Conservation (phyloP, 2,888 invertebrate genomes). For the Hirtodrosophila cameraria region DNA sequence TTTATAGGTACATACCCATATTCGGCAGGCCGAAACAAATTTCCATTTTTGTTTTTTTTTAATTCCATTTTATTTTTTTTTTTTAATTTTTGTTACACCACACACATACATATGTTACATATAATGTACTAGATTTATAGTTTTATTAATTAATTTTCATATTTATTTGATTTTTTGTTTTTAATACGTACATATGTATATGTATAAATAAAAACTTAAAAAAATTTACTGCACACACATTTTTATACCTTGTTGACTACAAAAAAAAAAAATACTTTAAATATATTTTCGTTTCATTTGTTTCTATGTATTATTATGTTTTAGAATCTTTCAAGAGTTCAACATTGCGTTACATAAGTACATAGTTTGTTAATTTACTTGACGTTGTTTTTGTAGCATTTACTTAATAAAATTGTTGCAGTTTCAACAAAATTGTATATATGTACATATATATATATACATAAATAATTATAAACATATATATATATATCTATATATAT, state of each 20-base stretch:
- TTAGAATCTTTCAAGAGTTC: conserved; percentile 70
- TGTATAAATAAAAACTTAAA: conserved; percentile 81
- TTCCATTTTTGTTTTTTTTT: conserved; percentile 22
- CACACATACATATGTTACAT: conserved; percentile 66
- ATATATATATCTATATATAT: conserved; percentile 29
- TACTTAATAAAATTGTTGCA: conserved; percentile 45
- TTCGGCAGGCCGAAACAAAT: too few relatives aligned
- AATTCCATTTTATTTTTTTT: conserved; percentile 27
- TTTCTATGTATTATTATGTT: conserved; percentile 33
- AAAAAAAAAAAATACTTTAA: conserved; percentile 61
- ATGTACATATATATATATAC: conserved; percentile 29
- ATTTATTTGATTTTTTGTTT: conserved; percentile 56
- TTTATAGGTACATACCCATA: too few relatives aligned
- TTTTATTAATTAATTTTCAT: conserved; percentile 52
- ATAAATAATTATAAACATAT: too few relatives aligned
- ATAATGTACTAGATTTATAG: conserved; percentile 47
- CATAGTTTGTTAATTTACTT: conserved; percentile 61
- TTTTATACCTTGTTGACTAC: conserved; percentile 71
- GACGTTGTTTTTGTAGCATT: conserved; percentile 45
- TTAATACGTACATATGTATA: conserved; percentile 66
- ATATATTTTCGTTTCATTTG: conserved; percentile 36
- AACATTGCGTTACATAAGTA: conserved; percentile 68
- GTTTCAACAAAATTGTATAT: conserved; percentile 44
- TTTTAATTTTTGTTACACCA: conserved; percentile 64
- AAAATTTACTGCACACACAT: conserved; percentile 74